Conservation (phyloP, 1,140 invertebrate genomes). For the Eupeodes corollae region DNA sequence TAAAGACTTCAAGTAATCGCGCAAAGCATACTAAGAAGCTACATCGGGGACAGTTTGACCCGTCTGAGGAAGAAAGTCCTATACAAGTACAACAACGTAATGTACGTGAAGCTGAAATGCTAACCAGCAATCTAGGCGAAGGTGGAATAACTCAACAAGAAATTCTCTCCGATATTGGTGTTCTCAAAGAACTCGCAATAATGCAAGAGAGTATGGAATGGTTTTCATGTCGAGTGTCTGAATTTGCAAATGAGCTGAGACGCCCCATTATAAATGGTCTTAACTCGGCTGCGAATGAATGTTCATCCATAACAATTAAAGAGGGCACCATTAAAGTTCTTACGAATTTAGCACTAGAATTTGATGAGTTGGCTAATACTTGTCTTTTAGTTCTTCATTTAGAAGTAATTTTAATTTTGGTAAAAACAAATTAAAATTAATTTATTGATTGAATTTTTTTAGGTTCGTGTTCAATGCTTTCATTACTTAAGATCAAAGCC, state of each 20-base stretch:
- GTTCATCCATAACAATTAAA: slow-evolving; percentile 21
- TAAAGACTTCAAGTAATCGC: slow-evolving; percentile 47
- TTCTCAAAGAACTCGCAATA: slow-evolving; percentile 71
- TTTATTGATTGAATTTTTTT: slow-evolving; percentile 2
- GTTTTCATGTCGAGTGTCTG: slow-evolving; percentile 48
- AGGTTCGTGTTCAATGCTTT: slow-evolving; percentile 86
- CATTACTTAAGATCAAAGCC: slow-evolving; percentile 60
- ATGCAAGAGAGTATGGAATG: slow-evolving; percentile 86
- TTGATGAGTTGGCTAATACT: slow-evolving; percentile 80
- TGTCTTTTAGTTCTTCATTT: slow-evolving; percentile 84
- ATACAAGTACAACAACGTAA: slow-evolving; percentile 71
- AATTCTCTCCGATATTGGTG: slow-evolving; percentile 64
- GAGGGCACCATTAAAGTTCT: slow-evolving; percentile 39
- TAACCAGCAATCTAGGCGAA: slow-evolving; percentile 79
- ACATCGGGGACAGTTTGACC: slow-evolving; percentile 36
- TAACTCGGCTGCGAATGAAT: slow-evolving; percentile 13
- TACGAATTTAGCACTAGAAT: slow-evolving; percentile 59
- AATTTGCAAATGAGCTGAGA: slow-evolving; percentile 42
- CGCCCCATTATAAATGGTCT: slow-evolving; percentile 33
- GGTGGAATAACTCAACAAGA: slow-evolving; percentile 73
- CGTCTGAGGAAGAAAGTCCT: slow-evolving; percentile 56
- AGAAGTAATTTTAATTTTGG: slow-evolving; percentile 48
- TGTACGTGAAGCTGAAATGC: slow-evolving; percentile 79
- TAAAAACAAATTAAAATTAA: not conserved
- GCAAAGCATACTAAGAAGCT: slow-evolving; percentile 27